Evolutionary conservation across 2,797 vertebrate genomes (phyloP).

Genomic region (Tragelaphus eurycerus): DNA sequence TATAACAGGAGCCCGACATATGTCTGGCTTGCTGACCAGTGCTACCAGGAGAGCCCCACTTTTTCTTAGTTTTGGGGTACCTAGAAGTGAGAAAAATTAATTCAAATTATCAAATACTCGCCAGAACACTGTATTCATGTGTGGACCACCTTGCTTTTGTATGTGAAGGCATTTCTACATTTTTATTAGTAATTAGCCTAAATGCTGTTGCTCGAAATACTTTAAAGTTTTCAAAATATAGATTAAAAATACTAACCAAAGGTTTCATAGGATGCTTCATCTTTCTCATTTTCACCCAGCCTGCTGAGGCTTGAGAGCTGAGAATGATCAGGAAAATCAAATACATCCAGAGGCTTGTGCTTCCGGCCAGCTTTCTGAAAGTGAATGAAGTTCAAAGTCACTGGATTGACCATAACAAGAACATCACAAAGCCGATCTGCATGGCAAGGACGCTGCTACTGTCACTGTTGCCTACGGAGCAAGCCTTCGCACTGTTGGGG

Average conservation of each 20-base stretch:
- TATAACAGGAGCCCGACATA: not conserved
- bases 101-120: not conserved
- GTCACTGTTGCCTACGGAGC: accelerated
- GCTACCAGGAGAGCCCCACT: not conserved
- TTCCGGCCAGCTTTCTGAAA: conserved; percentile 55
- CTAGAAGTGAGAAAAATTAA: not conserved
- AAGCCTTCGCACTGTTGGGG: not conserved
- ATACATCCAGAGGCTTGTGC: not conserved
- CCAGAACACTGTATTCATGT: not conserved
- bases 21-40: not conserved
- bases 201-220: not conserved
- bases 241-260: conserved; percentile 81
- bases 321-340: conserved; percentile 57
- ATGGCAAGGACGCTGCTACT: not conserved
- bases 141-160: not conserved
- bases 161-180: not conserved
- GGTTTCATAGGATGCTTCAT: conserved; percentile 76
- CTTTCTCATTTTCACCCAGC: conserved; percentile 56
- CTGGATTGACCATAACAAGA: not conserved
- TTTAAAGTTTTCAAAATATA: not conserved
- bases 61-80: not conserved
- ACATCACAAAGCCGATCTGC: not conserved
- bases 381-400: not conserved
- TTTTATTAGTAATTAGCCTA: not conserved
- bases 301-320: conserved; percentile 76